Base-by-base conservation (phyloP, 2,797 vertebrate genomes). In the Microhierax caerulescens region DNA sequence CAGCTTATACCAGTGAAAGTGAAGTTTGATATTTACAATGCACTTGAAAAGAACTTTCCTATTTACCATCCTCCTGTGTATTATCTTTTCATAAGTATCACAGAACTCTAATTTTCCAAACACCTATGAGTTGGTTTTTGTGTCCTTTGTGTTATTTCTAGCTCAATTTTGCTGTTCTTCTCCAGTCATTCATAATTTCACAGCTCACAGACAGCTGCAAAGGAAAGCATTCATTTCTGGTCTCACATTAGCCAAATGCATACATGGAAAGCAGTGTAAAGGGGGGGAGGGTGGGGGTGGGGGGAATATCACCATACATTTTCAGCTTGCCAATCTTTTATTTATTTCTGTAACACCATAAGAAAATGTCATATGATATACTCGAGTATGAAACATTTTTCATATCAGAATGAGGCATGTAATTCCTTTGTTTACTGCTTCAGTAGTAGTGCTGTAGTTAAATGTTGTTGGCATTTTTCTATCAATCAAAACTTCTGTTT, bases 221-320 rank as follows among this genome's bases (percentile, higher is more conserved):
- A 87, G 16, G 19, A 79, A 82, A 69, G 4, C 3, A 19, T 36
- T 4, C 28, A 45, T 83, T 90, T 56, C 25, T 79, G 64, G 73
- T 43, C 48, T 53, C n/a, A 59, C 10, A 39, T 41, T n/a, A 77
- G 4, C 13, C 17, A 80, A 88, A 83, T 54, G 79, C 28, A n/a
- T 82, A 36, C 2, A 4, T 2, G 3, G 27, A 80, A 76, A 83
- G 27, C 11, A 63, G 30, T 47, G 27, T 57, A 76, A 94, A 91
- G 5, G 3, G 5, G 1, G 0, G 0, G 4, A 7, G 37, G 37
- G 37, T 39, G 37, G 0, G 4, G 7, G 41, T 19, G 3, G 5
- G 3, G 4, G 7, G 4, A 11, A 16, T 41, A 19, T 2, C 1
- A 0, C 5, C 13, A 50, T 36, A 73, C 63, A 43, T 90, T 73